These are phyloP conservation scores for Cyprinella venusta DNA, from an alignment of 2,797 vertebrate species.

Conservation along the genomic window DNA sequence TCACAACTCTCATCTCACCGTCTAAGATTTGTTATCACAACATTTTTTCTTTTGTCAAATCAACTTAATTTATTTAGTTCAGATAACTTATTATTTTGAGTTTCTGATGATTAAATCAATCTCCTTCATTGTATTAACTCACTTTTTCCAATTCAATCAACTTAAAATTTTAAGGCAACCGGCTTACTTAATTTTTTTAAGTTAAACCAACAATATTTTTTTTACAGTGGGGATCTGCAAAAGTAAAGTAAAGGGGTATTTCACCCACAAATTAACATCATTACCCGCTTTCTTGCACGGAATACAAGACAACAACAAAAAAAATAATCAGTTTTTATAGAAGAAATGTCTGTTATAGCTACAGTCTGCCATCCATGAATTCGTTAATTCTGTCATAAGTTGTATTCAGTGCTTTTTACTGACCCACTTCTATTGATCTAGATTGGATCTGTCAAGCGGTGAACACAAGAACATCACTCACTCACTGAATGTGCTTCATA, in stretches of 20 bases:
- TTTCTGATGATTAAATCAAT: too few relatives aligned
- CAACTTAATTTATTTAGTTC: too few relatives aligned
- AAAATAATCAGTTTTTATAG: background rate
- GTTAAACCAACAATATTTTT: too few relatives aligned
- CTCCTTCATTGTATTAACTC: too few relatives aligned
- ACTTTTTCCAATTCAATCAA: too few relatives aligned
- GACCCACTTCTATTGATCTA: conserved; percentile 23
- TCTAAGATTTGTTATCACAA: too few relatives aligned
- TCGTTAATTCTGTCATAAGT: background rate
- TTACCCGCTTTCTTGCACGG: background rate
- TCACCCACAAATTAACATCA: background rate
- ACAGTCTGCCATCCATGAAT: background rate
- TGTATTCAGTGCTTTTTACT: conserved; percentile 19
- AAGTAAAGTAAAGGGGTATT: background rate
- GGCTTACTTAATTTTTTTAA: too few relatives aligned
- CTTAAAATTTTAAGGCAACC: too few relatives aligned
- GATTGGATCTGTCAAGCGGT: conserved; percentile 35
- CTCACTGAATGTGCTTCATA: conserved; percentile 1
- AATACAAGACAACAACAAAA: too few relatives aligned
- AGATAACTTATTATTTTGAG: too few relatives aligned
- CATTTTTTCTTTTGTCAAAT: too few relatives aligned
- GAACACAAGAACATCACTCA: conserved; percentile 10
- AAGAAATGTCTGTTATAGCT: background rate
- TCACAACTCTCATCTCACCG: background rate
- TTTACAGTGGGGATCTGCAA: too few relatives aligned